Evolutionary conservation across 2,888 invertebrate species (phyloP).

Genomic region (Eurytoma adleriae): DNA sequence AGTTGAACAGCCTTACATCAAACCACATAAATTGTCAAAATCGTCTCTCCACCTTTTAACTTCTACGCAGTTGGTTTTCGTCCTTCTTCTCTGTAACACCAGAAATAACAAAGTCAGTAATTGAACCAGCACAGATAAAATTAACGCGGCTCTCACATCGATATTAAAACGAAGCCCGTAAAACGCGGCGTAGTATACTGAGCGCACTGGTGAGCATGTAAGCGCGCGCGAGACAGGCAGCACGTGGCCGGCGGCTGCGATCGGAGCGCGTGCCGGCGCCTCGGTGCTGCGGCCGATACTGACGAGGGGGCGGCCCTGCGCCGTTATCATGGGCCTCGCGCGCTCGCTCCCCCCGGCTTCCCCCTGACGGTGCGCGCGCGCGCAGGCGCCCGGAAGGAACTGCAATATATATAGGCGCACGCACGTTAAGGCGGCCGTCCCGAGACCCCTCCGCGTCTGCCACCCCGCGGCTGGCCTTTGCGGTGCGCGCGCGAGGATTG

Average conservation of each 20-base stretch:
- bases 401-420: conserved; percentile 28
- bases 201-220: background rate
- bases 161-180: background rate
- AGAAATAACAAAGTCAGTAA: too few relatives aligned
- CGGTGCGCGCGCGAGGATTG: conserved; percentile 15
- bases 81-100: too few relatives aligned
- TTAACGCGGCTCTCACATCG: background rate
- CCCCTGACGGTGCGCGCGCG: conserved; percentile 4
- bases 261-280: conserved; percentile 46
- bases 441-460: too few relatives aligned
- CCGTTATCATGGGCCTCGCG: conserved; percentile 27
- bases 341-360: background rate
- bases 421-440: too few relatives aligned
- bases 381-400: conserved; percentile 52
- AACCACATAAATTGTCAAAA: too few relatives aligned
- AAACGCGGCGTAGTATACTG: background rate
- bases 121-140: background rate
- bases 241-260: background rate
- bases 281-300: conserved; percentile 55
- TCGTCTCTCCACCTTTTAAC: too few relatives aligned
- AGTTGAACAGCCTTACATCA: too few relatives aligned
- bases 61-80: too few relatives aligned
- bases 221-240: background rate
- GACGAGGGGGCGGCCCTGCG: conserved; percentile 31
- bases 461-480: too few relatives aligned